Evolutionary conservation across 2,797 vertebrate genomes (phyloP).

Genomic region (Oreonectes daqikongensis): DNA sequence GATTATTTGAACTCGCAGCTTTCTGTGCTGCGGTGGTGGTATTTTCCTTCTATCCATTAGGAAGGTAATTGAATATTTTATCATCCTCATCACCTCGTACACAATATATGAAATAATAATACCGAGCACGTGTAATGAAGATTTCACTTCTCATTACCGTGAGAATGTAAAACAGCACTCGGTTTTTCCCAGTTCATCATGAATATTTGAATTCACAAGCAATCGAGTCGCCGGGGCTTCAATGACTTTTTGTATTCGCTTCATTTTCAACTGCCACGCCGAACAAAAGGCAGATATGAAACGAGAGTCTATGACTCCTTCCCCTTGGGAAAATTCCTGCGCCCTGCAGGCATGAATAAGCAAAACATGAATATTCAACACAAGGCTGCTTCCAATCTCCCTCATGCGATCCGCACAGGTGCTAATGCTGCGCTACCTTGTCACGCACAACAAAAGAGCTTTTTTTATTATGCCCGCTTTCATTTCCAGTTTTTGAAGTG

Average conservation of each 20-base stretch:
- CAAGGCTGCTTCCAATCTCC: conserved; percentile 38
- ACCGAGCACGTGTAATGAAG: conserved; percentile 49
- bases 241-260: conserved; percentile 37
- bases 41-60: conserved; percentile 29
- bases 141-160: conserved; percentile 53
- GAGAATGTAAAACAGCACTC: conserved; percentile 32
- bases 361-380: conserved; percentile 61
- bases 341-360: conserved; percentile 49
- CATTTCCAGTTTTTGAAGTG: conserved; percentile 25
- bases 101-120: conserved; percentile 45
- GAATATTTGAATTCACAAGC: conserved; percentile 50
- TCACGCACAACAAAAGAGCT: conserved; percentile 22
- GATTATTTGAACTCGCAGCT: background rate
- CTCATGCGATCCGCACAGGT: conserved; percentile 41
- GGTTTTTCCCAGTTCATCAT: conserved; percentile 38
- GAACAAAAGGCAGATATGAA: conserved; percentile 51
- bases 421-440: conserved; percentile 38
- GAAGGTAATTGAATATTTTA: conserved; percentile 47
- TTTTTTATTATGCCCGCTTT: conserved; percentile 1
- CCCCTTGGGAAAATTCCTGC: conserved; percentile 39
- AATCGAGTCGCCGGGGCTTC: conserved; percentile 21
- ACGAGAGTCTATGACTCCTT: conserved; percentile 32
- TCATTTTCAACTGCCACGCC: conserved; percentile 41
- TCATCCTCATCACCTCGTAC: conserved; percentile 42
- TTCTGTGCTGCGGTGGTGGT: background rate